Conservation (phyloP, 2,113 vertebrate genomes). For the Tylochromis polylepis region DNA sequence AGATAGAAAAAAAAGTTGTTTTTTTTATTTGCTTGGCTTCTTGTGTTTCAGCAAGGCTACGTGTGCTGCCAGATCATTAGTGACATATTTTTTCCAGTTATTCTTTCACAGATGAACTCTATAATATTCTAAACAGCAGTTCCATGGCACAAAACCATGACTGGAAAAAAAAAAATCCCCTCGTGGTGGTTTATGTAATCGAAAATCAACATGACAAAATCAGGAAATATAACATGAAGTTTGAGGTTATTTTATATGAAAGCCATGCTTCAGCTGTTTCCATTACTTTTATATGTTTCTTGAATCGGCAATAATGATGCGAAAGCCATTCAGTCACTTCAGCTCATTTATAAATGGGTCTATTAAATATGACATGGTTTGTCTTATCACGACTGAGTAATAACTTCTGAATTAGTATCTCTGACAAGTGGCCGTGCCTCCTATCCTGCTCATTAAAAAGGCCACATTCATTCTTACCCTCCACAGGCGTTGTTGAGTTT, state of each 20-base stretch:
- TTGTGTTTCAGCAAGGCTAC: not conserved
- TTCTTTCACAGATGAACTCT: not conserved
- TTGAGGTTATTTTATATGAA: not conserved
- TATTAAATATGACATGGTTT: not conserved
- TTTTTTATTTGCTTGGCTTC: not conserved
- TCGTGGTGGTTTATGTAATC: not conserved
- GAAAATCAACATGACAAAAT: not conserved
- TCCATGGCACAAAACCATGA: not conserved
- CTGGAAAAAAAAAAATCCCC: not conserved
- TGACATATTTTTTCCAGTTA: not conserved
- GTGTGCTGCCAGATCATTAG: not conserved
- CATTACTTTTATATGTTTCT: not conserved
- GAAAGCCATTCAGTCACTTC: not conserved
- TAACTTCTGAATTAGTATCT: not conserved
- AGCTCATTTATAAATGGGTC: not conserved
- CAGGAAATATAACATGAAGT: not conserved
- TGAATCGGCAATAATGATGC: not conserved
- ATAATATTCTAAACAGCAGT: not conserved
- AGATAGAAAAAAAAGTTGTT: not conserved
- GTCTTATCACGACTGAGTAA: not conserved
- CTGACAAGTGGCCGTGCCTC: not conserved
- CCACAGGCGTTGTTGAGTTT: conserved; percentile 45
- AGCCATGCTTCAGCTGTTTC: not conserved
- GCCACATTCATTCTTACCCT: conserved; percentile 37
- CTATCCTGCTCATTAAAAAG: conserved; percentile 17